Base-by-base conservation (phyloP, 2,113 vertebrate species). In the Laticauda laticaudata region DNA sequence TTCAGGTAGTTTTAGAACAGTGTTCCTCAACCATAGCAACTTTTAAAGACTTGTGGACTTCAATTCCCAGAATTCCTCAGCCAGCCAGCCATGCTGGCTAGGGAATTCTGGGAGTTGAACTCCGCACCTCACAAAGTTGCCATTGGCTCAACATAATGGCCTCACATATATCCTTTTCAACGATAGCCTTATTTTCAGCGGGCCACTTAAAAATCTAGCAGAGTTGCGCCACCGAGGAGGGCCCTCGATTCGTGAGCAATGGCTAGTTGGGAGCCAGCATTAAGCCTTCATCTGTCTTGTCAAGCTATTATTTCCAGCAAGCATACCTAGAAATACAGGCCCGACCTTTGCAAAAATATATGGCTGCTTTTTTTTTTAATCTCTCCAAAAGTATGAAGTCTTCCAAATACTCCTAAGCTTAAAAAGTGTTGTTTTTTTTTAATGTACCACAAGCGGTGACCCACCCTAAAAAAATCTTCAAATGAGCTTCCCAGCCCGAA, bases 371-470 rank as follows among this genome's bases (percentile, higher is more conserved):
- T 18, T 45, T 45, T 45, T 45, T 45, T 45, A 3, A 4, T 45
- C 45, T 45, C 59, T 20, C 24, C 9, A 26, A 96, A 97, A 97
- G 96, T 96, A 96, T 0, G 93, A 96, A 96, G 95, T 96, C 96
- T 92, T 95, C 94, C 90, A 96, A 96, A 95, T 94, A 95, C 95
- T 96, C 94, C 95, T 96, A 59, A 91, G 93, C 95, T 97, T 95
- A 94, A 90, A 94, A 96, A 96, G 94, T 90, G 94, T 95, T 54
- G 0, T 24, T 18, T 59, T n/a, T 61, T 61, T 57, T 57, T 8
- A 54, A 93, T 93, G 96, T 96, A 96, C 96, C 97, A 96, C 85
- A 7, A 23, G 94, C 43, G 75, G 93, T 75, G 94, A 95, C 90
- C 14, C 0, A 92, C 94, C 96, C 48, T 5, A 45, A 48, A 96